phyloP scores from a whole-genome alignment of 2,113 vertebrate genomes.

The Ceuthmochares aereus region DNA sequence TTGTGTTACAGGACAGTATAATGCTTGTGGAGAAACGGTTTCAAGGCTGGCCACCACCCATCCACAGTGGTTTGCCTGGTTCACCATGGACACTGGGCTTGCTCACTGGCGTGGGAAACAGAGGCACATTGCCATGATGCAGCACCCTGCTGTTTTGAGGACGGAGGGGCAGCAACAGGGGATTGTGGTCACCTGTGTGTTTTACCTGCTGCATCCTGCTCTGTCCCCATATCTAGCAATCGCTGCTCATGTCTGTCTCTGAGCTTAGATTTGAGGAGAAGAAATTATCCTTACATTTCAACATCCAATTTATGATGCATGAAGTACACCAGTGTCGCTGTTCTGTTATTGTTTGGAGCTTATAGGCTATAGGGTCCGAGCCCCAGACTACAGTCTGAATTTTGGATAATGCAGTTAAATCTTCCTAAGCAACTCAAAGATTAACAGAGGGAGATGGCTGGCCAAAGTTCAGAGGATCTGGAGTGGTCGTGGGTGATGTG shows the following conservation, averaged over 20 bases:
- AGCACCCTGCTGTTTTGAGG: not conserved
- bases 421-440: slow-evolving; percentile 2
- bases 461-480: slow-evolving; percentile 20
- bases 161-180: not conserved
- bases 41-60: rapidly evolving
- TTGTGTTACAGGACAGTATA: not conserved
- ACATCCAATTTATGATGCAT: not conserved
- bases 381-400: not conserved
- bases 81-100: rapidly evolving
- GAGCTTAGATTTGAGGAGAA: not conserved
- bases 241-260: not conserved
- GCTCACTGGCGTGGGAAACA: rapidly evolving
- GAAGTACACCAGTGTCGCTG: not conserved
- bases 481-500: not conserved
- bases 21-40: not conserved
- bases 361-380: rapidly evolving
- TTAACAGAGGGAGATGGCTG: not conserved
- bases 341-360: not conserved
- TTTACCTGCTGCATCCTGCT: rapidly evolving
- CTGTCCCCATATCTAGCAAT: not conserved
- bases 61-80: not conserved
- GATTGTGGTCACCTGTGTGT: not conserved
- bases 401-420: slow-evolving; percentile 38
- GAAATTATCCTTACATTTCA: not conserved
- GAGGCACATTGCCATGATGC: not conserved